These are phyloP conservation scores for Ormyrus labotus DNA, from an alignment of 2,888 invertebrate genomes.

Conservation along the genomic window DNA sequence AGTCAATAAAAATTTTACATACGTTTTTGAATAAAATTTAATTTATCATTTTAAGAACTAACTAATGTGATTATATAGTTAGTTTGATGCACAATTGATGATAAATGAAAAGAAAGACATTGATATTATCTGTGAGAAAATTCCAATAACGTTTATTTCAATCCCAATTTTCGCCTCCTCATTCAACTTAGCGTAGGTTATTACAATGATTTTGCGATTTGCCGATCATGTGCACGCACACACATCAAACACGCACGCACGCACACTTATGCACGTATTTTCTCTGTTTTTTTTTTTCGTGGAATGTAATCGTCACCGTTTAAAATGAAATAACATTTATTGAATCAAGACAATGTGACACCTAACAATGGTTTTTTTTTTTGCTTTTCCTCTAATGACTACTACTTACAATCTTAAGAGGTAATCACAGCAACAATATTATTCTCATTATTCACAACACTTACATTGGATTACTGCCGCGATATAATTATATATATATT, in stretches of 20 bases:
- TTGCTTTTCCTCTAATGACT: slow-evolving; percentile 67
- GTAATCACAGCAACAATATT: slow-evolving; percentile 77
- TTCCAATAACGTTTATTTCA: slow-evolving; percentile 58
- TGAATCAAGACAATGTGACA: slow-evolving; percentile 75
- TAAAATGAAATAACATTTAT: slow-evolving; percentile 76
- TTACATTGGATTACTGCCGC: slow-evolving; percentile 75
- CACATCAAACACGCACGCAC: slow-evolving; percentile 35
- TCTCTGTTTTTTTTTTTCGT: slow-evolving; percentile 23
- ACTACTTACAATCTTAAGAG: slow-evolving; percentile 75
- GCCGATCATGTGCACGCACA: slow-evolving; percentile 40
- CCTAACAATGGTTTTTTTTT: slow-evolving; percentile 68
- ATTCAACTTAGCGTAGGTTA: slow-evolving; percentile 49
- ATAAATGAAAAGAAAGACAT: slow-evolving; percentile 20
- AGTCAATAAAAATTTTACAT: not conserved
- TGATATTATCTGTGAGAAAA: slow-evolving; percentile 50
- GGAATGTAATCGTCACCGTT: slow-evolving; percentile 48
- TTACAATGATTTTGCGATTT: slow-evolving; percentile 52
- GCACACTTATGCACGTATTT: slow-evolving; percentile 36
- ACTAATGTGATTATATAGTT: not conserved
- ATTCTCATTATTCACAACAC: slow-evolving; percentile 76
- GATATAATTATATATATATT: slow-evolving; percentile 70
- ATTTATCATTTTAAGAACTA: not conserved
- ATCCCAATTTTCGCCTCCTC: slow-evolving; percentile 49
- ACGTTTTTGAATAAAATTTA: too few relatives aligned
- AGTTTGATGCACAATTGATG: too few relatives aligned